These are phyloP conservation scores for Saguinus midas DNA, from an alignment of 2,113 vertebrate genomes.

Conservation along the genomic window DNA sequence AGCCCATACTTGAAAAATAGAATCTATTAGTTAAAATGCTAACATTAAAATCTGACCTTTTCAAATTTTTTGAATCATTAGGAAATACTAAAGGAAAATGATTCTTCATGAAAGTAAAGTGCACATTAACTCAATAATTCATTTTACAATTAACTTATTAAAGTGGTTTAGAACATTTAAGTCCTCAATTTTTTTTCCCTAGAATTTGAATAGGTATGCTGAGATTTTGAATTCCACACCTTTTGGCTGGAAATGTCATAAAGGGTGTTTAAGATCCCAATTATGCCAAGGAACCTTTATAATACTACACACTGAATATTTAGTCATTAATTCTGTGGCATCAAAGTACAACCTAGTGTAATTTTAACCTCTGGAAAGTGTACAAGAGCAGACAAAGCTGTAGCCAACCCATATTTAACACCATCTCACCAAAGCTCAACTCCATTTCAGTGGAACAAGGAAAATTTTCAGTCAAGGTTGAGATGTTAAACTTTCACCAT, in stretches of 20 bases:
- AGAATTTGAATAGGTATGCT: neutral
- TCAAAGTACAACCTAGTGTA: neutral
- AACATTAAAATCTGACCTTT: constrained; percentile 48
- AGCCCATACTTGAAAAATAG: neutral
- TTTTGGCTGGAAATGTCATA: neutral
- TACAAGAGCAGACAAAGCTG: neutral
- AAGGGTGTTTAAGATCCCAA: neutral
- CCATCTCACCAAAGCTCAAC: neutral
- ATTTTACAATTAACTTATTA: constrained; percentile 39
- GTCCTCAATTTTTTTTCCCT: neutral
- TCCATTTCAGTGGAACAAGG: neutral
- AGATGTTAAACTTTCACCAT: neutral
- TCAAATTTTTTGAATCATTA: constrained; percentile 27
- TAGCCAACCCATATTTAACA: neutral
- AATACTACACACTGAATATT: neutral
- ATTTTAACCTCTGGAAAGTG: neutral
- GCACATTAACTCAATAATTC: constrained; percentile 29
- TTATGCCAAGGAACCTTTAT: neutral
- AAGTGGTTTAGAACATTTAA: constrained; percentile 4
- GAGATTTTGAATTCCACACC: constrained; percentile 4
- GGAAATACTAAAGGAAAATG: constrained; percentile 46
- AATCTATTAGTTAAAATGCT: constrained; percentile 33
- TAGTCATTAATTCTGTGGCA: neutral
- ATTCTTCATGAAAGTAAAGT: neutral
- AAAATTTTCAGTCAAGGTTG: neutral